Evolutionary conservation across 1,140 invertebrate genomes (phyloP), one percentile per base, ranked within the genome.

Genomic region (Neelides sp.): DNA sequence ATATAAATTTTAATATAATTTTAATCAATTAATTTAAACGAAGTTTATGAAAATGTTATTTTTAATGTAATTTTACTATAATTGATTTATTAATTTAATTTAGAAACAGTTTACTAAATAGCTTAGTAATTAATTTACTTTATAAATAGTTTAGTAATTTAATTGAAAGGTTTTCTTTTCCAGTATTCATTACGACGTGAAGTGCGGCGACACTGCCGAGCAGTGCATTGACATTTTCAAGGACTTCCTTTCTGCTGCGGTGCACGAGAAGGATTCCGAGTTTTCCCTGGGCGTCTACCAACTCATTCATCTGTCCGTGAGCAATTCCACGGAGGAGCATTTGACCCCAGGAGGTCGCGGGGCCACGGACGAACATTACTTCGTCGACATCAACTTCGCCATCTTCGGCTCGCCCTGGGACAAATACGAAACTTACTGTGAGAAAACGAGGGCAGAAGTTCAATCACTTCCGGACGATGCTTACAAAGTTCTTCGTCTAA

Each of bases 341-440:
- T 75, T 74, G 63, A 67, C 68, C 15, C 68, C 68, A 20, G 73
- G 71, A 42, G 64, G 63, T 20, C 75, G 64, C 59, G 77, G 77
- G n/a, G 62, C 61, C 41, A 74, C 76, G 41, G 77, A 78, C 62
- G 66, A 67, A 52, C 76, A 78, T 62, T 78, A 74, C 62, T 72
- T 78, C 36, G 61, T 78, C 41, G 77, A 78, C 62, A 66, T 78
- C 51, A 76, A 78, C 58, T 76, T 77, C 70, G 72, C 69, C 26
- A 64, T 75, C 46, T 62, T 78, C 32, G 76, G 37, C 2, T 65
- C 68, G 24, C 55, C 65, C 2, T 57, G 69, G 23, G 68, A 72
- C 52, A 66, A 65, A 44, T 78, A 78, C 61, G 61, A 66, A 22
- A 68, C 70, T 27, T 76, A 76, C 56, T 66, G 67, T 35, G 64